Percentiles rank a stretch among this genome's conserved stretches.
Conservation (phyloP, 2,797 vertebrate genomes). For the Geotrypetes seraphini region DNA sequence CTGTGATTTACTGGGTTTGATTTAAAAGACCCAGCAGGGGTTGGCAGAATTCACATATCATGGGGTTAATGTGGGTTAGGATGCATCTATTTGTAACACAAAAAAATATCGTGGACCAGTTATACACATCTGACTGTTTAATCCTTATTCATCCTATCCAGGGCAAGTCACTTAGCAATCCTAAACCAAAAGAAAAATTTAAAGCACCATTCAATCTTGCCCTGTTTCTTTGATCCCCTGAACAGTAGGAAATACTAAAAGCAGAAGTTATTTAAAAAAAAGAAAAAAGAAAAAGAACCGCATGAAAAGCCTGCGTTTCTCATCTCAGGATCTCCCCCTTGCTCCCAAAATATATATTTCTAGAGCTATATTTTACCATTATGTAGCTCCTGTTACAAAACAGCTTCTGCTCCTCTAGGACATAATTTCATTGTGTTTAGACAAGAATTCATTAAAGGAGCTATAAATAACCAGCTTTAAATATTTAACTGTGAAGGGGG, state of each 20-base stretch:
- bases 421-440: conserved; percentile 64
- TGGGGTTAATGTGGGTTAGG: conserved; percentile 68
- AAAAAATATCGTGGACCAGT: conserved; percentile 61
- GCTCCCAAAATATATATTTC: conserved; percentile 57
- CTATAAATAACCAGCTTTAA: conserved; percentile 62
- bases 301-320: conserved; percentile 41
- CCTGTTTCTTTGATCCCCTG: conserved; percentile 9
- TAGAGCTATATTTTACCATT: conserved; percentile 50
- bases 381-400: conserved; percentile 56
- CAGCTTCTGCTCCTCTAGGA: conserved; percentile 59
- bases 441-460: conserved; percentile 61
- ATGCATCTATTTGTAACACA: conserved; percentile 58
- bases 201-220: conserved; percentile 21
- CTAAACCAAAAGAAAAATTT: conserved; percentile 18
- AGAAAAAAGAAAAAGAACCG: too few species aligned
- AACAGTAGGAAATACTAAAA: background rate
- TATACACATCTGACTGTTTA: conserved; percentile 67
- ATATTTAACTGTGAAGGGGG: conserved; percentile 59
- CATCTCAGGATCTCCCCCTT: conserved; percentile 34
- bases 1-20: conserved; percentile 52
- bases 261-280: background rate
- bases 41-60: conserved; percentile 54
- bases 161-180: conserved; percentile 43
- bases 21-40: conserved; percentile 56
- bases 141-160: conserved; percentile 59